Base-by-base conservation (phyloP, 2,888 invertebrate species). In the Hypolimnas misippus region DNA sequence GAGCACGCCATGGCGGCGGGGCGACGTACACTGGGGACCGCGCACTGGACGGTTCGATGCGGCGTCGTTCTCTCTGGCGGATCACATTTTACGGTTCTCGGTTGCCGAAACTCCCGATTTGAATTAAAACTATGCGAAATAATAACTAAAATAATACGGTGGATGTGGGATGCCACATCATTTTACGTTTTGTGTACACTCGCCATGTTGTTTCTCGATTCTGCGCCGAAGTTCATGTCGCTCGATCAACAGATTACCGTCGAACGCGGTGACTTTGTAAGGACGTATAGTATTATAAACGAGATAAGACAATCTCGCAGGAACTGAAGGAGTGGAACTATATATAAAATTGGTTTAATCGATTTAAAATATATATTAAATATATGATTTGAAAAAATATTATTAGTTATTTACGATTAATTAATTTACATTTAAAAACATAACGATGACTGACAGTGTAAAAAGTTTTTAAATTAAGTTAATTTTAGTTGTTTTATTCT, bases 1-100 rank as follows among this genome's bases (percentile, higher is more conserved):
- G 91, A 88, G 84, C 93, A 91, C 90, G 94, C 94, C 93, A 94
- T 93, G 88, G 75, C 52, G 44, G 52, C 75, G 78, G 76, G 76
- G 76, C 76, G 76, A 76, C 16, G 57, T 63, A 62, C 49, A 57
- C 40, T 42, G 49, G 63, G 7, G 5, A 19, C 16, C 7, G 5
- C 49, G 65, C 66, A 61, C 64, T n/a, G 17, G 25, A n/a, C 29
- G 4, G 25, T 2, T 29, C 49, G 49, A 49, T 66, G 62, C 66
- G 62, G 67, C 67, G 68, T 69, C 57, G 70, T 58, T 59, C 16
- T 66, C n/a, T 10, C 10, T 12, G 7, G 25, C 8, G 25, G 68
- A 40, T 69, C 70, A 72, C 71, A 74, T 75, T 70, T 70, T 74
- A 69, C 70, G 66, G 51, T 58, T 63, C 59, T 58, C 65, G 63